Base-by-base conservation (phyloP, 2,888 invertebrate genomes). In the Gari tellinella region DNA sequence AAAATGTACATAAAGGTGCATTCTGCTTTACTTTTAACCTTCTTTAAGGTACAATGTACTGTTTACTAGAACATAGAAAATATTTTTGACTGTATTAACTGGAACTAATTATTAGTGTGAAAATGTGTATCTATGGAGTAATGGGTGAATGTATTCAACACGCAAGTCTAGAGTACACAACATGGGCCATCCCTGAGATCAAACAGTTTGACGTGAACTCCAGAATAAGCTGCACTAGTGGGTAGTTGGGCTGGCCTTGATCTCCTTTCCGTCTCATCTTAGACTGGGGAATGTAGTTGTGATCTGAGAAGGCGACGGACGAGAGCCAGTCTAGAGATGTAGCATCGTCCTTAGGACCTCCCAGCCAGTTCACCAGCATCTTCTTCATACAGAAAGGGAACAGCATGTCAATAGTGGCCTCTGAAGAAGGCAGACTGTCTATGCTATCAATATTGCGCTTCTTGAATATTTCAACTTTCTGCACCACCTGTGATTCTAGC, bases 181-280 rank as follows among this genome's bases (percentile, higher is more conserved):
- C 88, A 79, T 88, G 89, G 12, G 87, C 84, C 2, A 87, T 82
- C 0, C 88, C 89, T 5, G 88, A 88, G 26, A 89, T 78, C 12
- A 88, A 65, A 23, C 84, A 79, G 62, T 86, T 85, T 62, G 88
- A 88, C 10, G 81, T 77, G 74, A 89, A 87, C 64, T 89, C 89
- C 40, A 89, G 75, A n/a, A 89, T 84, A 0, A 88, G 65, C 72
- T 88, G 88, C 21, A 88, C 80, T 19, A 86, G 52, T 0, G 80
- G 85, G 37, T 55, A 57, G 26, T 60, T 60, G 10, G 48, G 46
- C 17, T 43, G 43, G 19, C 51, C 19, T 4, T 14, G 14, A 3
- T 14, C 31, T 2, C 31, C 43, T 5, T 31, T n/a, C 4, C 51
- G 48, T 15, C 46, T 12, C 10, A 41, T 21, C 38, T 64, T 67